A percentile compares a stretch with the other conserved stretches of the same genome.
Conservation (phyloP, 1,140 invertebrate species). For the Anoplophora glabripennis region DNA sequence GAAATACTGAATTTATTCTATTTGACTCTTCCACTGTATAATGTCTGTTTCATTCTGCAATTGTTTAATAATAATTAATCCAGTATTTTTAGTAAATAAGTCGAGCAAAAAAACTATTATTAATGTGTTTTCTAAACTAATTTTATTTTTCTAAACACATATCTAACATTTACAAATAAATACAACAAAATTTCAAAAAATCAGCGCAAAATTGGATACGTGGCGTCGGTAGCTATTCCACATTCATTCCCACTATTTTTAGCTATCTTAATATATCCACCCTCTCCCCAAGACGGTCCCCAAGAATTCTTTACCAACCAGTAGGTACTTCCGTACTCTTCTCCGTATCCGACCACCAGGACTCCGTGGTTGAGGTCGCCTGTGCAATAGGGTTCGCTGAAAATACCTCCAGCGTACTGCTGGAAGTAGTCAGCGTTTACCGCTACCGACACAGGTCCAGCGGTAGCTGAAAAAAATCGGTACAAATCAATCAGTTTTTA, state of each 20-base stretch:
- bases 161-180: too few species aligned
- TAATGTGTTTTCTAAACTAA: too few species aligned
- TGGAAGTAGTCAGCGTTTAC: slow-evolving; percentile 72
- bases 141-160: too few species aligned
- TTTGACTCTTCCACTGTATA: too few species aligned
- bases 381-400: slow-evolving; percentile 11
- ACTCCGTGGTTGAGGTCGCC: slow-evolving; percentile 75
- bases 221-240: slow-evolving; percentile 50
- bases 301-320: slow-evolving; percentile 54
- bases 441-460: slow-evolving; percentile 77
- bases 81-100: too few species aligned
- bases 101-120: too few species aligned
- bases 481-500: not conserved
- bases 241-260: slow-evolving; percentile 65
- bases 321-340: slow-evolving; percentile 54
- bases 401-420: slow-evolving; percentile 26
- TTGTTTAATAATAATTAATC: too few species aligned
- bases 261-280: slow-evolving; percentile 64
- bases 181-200: too few species aligned
- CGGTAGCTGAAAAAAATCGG: slow-evolving; percentile 42
- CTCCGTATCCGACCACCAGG: slow-evolving; percentile 79
- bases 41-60: too few species aligned
- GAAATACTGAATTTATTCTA: too few species aligned
- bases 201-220: not conserved
- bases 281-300: slow-evolving; percentile 58